A percentile compares a stretch with the other conserved stretches of the same genome.
Evolutionary conservation across 1,140 invertebrate genomes (phyloP).

Genomic region (Daktulosphaira vitifoliae): DNA sequence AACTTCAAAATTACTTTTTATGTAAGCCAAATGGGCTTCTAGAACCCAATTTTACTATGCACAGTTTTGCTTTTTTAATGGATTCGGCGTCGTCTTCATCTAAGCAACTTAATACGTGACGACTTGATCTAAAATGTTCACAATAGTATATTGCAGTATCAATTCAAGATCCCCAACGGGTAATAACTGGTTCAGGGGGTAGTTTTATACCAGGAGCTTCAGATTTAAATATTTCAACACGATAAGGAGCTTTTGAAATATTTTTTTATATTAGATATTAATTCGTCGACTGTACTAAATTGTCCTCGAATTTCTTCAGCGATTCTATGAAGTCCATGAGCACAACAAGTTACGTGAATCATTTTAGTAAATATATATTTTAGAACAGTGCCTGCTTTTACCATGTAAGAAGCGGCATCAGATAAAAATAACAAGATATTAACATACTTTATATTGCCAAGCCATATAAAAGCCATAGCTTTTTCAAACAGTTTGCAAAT

Average conservation of each 20-base stretch:
- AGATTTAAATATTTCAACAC: background rate
- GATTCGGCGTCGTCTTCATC: background rate
- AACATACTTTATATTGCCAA: background rate
- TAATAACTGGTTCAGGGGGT: background rate
- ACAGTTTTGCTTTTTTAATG: no score
- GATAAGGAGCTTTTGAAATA: background rate
- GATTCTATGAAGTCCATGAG: slow-evolving; percentile 1
- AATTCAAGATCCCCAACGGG: no score
- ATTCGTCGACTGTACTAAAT: no score
- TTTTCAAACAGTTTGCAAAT: slow-evolving; percentile 7
- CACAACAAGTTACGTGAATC: slow-evolving; percentile 1
- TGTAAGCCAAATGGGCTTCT: background rate
- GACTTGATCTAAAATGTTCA: no score
- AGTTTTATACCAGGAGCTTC: slow-evolving; percentile 2
- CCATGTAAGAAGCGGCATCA: slow-evolving; percentile 11
- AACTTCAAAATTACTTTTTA: no score
- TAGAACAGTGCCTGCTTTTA: background rate
- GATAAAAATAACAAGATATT: background rate
- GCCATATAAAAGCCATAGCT: background rate
- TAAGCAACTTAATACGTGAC: no score
- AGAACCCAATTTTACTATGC: background rate
- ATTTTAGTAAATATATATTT: background rate
- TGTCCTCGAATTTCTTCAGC: no score
- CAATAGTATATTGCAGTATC: no score
- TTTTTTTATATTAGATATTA: slow-evolving; percentile 8